phyloP scores from a whole-genome alignment of 2,797 vertebrate genomes.

The Cryptoprocta ferox region DNA sequence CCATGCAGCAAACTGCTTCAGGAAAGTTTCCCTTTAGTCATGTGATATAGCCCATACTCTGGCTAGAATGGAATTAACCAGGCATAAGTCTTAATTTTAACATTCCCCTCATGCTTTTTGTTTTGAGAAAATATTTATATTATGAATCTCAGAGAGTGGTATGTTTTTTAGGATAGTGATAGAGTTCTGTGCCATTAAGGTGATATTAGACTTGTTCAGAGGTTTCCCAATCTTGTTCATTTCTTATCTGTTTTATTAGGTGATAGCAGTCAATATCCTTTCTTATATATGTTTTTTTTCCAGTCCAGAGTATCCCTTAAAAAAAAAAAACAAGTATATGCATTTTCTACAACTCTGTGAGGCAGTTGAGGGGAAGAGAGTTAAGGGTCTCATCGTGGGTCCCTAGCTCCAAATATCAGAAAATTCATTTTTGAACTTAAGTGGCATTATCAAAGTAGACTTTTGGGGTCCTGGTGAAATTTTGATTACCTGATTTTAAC shows the following conservation, averaged over 20 bases:
- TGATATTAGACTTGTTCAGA: neutral
- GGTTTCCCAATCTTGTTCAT: neutral
- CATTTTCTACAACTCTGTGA: neutral
- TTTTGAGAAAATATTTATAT: constrained; percentile 2
- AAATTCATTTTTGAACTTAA: constrained; percentile 17
- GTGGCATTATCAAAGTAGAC: neutral
- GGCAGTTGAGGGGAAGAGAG: neutral
- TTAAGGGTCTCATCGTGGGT: neutral
- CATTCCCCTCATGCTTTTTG: neutral
- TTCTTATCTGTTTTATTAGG: neutral
- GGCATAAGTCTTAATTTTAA: neutral
- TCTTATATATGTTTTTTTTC: neutral
- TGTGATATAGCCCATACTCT: neutral
- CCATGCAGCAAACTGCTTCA: neutral
- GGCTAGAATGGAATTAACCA: neutral
- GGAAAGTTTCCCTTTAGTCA: neutral
- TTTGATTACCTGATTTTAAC: neutral
- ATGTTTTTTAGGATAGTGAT: neutral
- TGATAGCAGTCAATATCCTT: neutral
- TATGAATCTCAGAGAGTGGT: neutral
- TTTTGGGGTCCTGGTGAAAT: neutral
- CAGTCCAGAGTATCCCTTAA: neutral
- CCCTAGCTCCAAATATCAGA: neutral
- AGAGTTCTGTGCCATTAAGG: neutral
- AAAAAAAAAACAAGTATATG: neutral